Percentiles rank a stretch among this genome's conserved stretches.
Conservation (phyloP, 2,113 vertebrate species). For the Calidris pygmaea region DNA sequence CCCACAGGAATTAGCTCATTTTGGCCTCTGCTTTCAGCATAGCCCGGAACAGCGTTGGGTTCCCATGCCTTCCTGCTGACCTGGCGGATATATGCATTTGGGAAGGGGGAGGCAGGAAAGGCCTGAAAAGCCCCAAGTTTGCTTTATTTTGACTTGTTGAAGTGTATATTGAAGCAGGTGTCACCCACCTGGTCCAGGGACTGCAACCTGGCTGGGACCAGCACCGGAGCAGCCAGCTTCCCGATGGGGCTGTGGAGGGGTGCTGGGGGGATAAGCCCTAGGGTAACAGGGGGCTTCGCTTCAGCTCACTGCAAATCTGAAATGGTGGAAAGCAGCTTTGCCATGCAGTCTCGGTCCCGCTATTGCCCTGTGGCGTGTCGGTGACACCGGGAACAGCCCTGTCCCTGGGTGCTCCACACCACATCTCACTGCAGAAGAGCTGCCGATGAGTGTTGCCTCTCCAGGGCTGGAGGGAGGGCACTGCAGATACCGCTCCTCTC, state of each 20-base stretch:
- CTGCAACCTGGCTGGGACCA: background rate
- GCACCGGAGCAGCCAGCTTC: background rate
- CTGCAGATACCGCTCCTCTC: accelerated
- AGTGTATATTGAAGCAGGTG: background rate
- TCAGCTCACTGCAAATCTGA: background rate
- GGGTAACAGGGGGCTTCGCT: background rate
- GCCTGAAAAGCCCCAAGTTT: background rate
- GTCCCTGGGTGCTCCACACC: background rate
- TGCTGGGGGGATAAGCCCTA: background rate
- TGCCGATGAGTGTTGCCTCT: background rate
- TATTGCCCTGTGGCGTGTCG: accelerated
- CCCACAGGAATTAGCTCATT: slow-evolving; percentile 1
- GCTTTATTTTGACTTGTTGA: background rate
- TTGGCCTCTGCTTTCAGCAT: background rate
- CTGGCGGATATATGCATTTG: accelerated
- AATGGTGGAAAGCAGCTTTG: background rate
- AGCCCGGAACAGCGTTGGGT: background rate
- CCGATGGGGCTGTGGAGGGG: accelerated
- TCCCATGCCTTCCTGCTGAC: background rate
- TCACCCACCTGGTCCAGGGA: background rate
- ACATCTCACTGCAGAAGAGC: background rate
- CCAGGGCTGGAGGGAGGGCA: background rate
- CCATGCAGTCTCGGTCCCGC: background rate
- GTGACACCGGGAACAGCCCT: background rate
- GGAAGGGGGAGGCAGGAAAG: background rate